These are phyloP conservation scores for Pollicipes pollicipes DNA, from an alignment of 1,140 invertebrate species.

Conservation along the genomic window DNA sequence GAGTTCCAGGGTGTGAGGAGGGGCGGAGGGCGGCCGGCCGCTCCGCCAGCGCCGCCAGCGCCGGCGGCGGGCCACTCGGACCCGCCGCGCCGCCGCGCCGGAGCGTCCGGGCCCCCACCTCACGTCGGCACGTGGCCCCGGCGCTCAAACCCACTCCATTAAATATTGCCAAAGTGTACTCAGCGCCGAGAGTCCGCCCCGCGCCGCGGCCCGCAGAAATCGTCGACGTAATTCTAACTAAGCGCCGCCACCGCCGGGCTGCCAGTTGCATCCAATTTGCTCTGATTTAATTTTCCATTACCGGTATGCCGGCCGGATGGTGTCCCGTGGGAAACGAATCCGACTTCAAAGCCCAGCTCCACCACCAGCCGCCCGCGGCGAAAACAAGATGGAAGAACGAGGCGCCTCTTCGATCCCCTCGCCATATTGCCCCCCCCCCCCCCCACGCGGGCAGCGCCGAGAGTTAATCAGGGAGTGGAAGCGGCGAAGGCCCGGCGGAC, in stretches of 20 bases:
- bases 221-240: not conserved
- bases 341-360: not conserved
- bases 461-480: not conserved
- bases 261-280: not conserved
- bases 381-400: not conserved
- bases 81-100: no score
- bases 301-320: not conserved
- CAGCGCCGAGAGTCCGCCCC: not conserved
- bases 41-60: no score
- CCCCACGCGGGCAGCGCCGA: no score
- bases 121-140: no score
- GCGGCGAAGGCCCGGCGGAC: no score
- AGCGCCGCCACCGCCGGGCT: not conserved
- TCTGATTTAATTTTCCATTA: not conserved
- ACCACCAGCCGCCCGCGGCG: no score
- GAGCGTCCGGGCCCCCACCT: no score
- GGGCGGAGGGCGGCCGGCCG: no score
- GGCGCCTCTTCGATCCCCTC: no score
- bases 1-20: no score
- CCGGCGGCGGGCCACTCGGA: no score
- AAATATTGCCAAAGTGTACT: not conserved
- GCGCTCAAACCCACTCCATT: no score
- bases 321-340: not conserved
- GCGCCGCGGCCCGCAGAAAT: not conserved
- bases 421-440: not conserved